These are phyloP conservation scores for Ciconia maguari DNA, from an alignment of 2,113 vertebrate genomes.

Conservation along the genomic window DNA sequence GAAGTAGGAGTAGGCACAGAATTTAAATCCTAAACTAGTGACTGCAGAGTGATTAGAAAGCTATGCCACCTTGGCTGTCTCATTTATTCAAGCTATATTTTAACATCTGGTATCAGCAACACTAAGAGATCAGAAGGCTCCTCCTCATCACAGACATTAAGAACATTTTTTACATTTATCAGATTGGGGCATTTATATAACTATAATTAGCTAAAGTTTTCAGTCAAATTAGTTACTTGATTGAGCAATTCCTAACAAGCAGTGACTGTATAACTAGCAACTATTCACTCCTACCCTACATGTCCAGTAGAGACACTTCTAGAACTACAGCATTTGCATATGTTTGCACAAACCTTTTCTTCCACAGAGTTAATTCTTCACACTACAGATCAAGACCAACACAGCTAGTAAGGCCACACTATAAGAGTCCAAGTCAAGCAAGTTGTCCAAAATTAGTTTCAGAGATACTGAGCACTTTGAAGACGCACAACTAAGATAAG, in stretches of 20 bases:
- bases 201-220: background rate
- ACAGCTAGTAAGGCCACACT: background rate
- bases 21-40: background rate
- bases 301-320: background rate
- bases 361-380: background rate
- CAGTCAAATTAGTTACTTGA: background rate
- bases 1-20: background rate
- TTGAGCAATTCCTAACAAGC: rapidly evolving
- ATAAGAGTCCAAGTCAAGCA: background rate
- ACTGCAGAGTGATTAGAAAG: background rate
- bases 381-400: background rate
- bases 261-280: background rate
- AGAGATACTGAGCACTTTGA: background rate
- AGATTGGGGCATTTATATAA: background rate
- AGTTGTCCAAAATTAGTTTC: background rate
- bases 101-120: background rate
- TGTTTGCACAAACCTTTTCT: background rate
- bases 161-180: background rate
- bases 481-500: background rate
- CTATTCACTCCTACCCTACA: background rate
- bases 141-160: background rate
- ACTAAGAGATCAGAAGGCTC: background rate
- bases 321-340: background rate
- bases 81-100: background rate
- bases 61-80: background rate